Evolutionary conservation across 2,888 invertebrate genomes (phyloP), one percentile per base, ranked within the genome.

Genomic region (Anorthoa munda): DNA sequence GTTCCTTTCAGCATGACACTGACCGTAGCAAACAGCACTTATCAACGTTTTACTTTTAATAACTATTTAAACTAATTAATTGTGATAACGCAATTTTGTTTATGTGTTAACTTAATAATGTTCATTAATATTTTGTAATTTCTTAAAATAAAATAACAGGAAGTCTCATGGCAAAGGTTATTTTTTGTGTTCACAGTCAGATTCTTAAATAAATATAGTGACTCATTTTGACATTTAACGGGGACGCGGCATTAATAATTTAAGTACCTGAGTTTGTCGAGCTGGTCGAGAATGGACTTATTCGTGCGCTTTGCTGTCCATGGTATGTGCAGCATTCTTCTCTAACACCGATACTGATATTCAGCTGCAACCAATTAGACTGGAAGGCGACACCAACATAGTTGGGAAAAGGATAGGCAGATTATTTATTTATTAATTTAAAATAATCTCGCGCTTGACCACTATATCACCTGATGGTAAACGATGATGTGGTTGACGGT

Each of bases 1-100:
- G 53, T 67, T 76, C 75, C 18, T 39, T 89, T 7, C 77, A 53
- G 86, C 84, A 91, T 91, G 66, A 78, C 48, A 12, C 81, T 77
- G 21, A 87, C 90, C 86, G 58, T 59, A 85, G 83, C 81, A 84
- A 85, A 86, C 90, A 86, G 91, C 91, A 92, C 87, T 94, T 94
- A 95, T 95, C 95, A 88, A 78, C 81, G 92, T 92, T 93, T 93
- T 90, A 93, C 91, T 94, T 94, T 94, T 95, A 94, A 94, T 94
- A 92, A 94, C 90, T 90, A 93, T 93, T 94, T 91, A 92, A 91
- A 93, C 91, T 92, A 93, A 94, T 94, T 94, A 94, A 94, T 94
- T 93, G 91, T 90, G 83, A 86, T 88, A 92, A 91, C 89, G 91
- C 87, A 86, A 90, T 91, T 92, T 88, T 90, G 90, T 92, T 90